Conservation (phyloP, 1,140 invertebrate species). For the Ridgeia piscesae region DNA sequence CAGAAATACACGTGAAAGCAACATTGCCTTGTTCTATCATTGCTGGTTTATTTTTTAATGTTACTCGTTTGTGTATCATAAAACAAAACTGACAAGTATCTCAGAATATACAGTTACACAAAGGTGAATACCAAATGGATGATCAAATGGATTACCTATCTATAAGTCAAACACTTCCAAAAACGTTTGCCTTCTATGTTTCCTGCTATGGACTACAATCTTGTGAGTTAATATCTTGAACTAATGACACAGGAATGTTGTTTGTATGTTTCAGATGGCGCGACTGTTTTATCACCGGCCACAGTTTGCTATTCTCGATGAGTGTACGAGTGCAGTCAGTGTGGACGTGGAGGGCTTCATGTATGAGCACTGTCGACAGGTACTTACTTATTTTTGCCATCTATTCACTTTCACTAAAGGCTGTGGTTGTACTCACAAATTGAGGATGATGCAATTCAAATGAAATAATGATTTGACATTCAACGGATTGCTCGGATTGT, state of each 20-base stretch:
- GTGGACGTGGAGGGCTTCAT: slow-evolving; percentile 97
- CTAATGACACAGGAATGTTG: neutral
- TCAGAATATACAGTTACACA: too few species aligned
- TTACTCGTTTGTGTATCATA: too few species aligned
- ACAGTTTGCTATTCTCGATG: slow-evolving; percentile 97
- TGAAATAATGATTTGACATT: too few species aligned
- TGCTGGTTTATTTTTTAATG: neutral
- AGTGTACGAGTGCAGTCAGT: slow-evolving; percentile 96
- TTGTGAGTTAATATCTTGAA: neutral
- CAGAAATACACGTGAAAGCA: neutral
- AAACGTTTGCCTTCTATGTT: too few species aligned
- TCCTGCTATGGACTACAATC: neutral
- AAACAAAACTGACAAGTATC: too few species aligned
- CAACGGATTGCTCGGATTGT: too few species aligned
- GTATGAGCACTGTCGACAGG: slow-evolving; percentile 84
- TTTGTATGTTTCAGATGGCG: slow-evolving; percentile 74
- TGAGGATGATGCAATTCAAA: too few species aligned
- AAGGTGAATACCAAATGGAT: too few species aligned
- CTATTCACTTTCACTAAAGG: neutral
- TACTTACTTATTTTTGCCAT: slow-evolving; percentile 27
- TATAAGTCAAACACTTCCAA: too few species aligned
- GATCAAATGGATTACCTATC: too few species aligned
- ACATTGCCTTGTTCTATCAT: neutral
- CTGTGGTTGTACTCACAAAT: too few species aligned
- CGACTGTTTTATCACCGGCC: slow-evolving; percentile 95